These are phyloP conservation scores for Berghia stephanieae DNA, from an alignment of 1,140 invertebrate species.

Conservation along the genomic window DNA sequence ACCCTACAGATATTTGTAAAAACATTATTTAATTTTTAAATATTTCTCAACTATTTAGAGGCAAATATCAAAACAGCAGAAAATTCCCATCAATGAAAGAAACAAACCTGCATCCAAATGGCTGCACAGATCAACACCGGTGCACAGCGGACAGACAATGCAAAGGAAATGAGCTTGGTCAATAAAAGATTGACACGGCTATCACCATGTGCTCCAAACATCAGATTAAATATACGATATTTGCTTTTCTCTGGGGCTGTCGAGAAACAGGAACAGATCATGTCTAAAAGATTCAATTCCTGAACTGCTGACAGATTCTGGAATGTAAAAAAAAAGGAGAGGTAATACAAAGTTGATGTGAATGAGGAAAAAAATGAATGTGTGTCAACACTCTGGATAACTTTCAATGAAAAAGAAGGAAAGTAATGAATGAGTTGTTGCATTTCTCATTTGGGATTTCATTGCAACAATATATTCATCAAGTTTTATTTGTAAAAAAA, in stretches of 20 bases:
- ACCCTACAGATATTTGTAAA: no score
- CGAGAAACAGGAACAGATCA: conserved; percentile 52
- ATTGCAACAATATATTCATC: background rate
- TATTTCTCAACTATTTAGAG: no score
- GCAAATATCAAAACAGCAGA: no score
- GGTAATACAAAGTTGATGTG: background rate
- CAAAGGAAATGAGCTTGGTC: conserved; percentile 59
- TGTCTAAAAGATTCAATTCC: conserved; percentile 56
- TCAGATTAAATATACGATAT: conserved; percentile 53
- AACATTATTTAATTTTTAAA: no score
- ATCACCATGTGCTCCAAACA: conserved; percentile 57
- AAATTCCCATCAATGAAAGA: background rate
- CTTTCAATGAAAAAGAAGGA: background rate
- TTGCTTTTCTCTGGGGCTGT: conserved; percentile 50
- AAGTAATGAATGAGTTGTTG: background rate
- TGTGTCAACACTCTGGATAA: background rate
- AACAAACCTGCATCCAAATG: conserved; percentile 60
- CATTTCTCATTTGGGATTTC: background rate
- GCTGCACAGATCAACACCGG: conserved; percentile 59
- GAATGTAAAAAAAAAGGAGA: conserved; percentile 19
- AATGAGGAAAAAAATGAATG: no score
- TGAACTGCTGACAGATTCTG: conserved; percentile 56
- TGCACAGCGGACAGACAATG: conserved; percentile 52
- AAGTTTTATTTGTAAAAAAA: background rate
- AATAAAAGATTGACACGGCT: conserved; percentile 46